A percentile compares a stretch with the other conserved stretches of the same genome.
Evolutionary conservation across 2,113 vertebrate species (phyloP).

Genomic region (Noctilio leporinus): DNA sequence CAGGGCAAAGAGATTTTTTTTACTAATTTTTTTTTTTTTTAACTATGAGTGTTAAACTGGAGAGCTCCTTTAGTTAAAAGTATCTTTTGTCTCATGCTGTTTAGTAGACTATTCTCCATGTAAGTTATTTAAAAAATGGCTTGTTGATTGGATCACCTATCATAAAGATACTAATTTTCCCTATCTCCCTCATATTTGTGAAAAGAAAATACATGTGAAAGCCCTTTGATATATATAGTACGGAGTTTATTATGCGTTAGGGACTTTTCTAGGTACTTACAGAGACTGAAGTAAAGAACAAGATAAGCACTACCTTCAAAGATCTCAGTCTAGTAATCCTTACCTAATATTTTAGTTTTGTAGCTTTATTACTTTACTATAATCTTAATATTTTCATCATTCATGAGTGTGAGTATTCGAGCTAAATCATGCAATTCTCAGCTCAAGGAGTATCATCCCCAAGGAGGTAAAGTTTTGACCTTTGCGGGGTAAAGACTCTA

Average conservation of each 20-base stretch:
- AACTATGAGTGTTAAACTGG: not conserved
- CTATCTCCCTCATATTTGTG: not conserved
- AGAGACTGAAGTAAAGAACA: not conserved
- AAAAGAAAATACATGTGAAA: not conserved
- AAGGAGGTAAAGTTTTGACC: not conserved
- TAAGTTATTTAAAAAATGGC: not conserved
- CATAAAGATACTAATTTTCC: not conserved
- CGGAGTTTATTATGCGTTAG: not conserved
- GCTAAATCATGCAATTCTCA: not conserved
- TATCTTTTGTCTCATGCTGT: not conserved
- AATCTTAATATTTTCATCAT: not conserved
- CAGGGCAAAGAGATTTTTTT: conserved; percentile 86
- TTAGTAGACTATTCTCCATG: not conserved
- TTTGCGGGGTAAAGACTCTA: not conserved
- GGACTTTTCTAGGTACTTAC: not conserved
- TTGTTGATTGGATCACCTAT: not conserved
- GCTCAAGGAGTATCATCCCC: not conserved
- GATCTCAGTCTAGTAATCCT: not conserved
- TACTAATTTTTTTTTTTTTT: conserved; percentile 83
- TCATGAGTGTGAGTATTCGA: not conserved
- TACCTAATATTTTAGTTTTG: not conserved
- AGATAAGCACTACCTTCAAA: not conserved
- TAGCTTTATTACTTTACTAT: conserved; percentile 16
- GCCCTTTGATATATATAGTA: not conserved
- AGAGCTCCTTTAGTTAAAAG: not conserved